Evolutionary conservation across 2,797 vertebrate species (phyloP).

Genomic region (Zalophus californianus): DNA sequence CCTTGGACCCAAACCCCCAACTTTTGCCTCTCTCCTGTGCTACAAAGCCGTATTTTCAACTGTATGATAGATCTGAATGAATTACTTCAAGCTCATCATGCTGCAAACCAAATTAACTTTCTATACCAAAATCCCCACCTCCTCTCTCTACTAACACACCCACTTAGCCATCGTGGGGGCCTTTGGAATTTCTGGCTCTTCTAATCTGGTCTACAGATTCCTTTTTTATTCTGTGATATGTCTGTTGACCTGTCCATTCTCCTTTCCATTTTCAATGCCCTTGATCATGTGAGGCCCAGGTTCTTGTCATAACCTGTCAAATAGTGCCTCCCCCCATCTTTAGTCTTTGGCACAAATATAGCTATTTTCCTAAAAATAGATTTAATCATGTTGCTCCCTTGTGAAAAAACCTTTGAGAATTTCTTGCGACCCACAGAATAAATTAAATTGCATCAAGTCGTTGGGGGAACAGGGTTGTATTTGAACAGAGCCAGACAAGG

Average conservation of each 20-base stretch:
- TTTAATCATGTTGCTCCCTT: conserved; percentile 27
- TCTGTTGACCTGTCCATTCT: background rate
- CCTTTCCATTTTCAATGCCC: background rate
- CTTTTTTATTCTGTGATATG: background rate
- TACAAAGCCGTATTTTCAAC: background rate
- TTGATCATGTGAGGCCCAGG: background rate
- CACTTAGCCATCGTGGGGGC: background rate
- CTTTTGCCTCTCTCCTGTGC: background rate
- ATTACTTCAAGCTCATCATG: background rate
- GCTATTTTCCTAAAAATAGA: conserved; percentile 58
- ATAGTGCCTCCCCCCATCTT: background rate
- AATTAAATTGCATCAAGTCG: conserved; percentile 23
- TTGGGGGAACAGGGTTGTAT: background rate
- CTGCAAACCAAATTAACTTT: background rate
- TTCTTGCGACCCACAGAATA: conserved; percentile 48
- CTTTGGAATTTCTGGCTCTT: conserved; percentile 21
- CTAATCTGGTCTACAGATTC: background rate
- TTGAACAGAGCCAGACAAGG: conserved; percentile 32
- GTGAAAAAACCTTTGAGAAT: conserved; percentile 56
- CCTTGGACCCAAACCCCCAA: background rate
- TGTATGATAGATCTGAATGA: background rate
- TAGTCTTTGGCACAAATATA: conserved; percentile 43
- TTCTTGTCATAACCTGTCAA: background rate
- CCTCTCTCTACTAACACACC: background rate
- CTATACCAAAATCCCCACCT: background rate